These are phyloP conservation scores for Poecilobothrus nobilitatus DNA, from an alignment of 2,888 invertebrate species.

Conservation along the genomic window DNA sequence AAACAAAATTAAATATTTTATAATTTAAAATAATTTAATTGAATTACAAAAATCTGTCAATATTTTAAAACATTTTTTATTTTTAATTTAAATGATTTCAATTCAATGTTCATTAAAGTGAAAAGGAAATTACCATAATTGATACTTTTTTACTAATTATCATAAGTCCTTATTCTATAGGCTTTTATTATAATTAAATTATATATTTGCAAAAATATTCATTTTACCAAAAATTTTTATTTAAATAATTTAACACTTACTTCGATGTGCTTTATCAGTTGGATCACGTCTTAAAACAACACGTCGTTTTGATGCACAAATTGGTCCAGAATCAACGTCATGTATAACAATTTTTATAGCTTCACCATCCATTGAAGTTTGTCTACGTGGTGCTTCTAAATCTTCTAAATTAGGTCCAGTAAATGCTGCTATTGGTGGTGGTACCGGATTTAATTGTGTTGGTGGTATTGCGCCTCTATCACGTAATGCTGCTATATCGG, in stretches of 20 bases:
- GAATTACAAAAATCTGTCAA: no score
- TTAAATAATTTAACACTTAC: slow-evolving; percentile 50
- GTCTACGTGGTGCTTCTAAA: slow-evolving; percentile 57
- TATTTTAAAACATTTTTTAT: no score
- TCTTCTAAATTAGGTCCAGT: slow-evolving; percentile 52
- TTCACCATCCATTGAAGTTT: slow-evolving; percentile 83
- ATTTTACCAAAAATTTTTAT: no score
- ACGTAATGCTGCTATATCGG: slow-evolving; percentile 60
- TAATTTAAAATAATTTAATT: no score
- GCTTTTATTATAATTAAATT: no score
- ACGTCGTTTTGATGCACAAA: slow-evolving; percentile 59
- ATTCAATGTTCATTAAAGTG: no score
- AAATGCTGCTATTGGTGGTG: slow-evolving; percentile 40
- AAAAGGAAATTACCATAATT: no score
- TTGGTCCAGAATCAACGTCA: slow-evolving; percentile 72
- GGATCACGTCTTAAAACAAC: slow-evolving; percentile 69
- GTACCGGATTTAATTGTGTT: slow-evolving; percentile 41
- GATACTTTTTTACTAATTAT: no score
- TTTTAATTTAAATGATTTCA: no score
- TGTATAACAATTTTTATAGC: slow-evolving; percentile 89
- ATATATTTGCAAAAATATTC: no score
- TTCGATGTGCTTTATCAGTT: slow-evolving; percentile 75
- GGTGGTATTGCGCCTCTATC: slow-evolving; percentile 49
- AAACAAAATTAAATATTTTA: no score
- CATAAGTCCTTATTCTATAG: no score